These are phyloP conservation scores for Stichopus horrens DNA, from an alignment of 53 echinoderm and acorn worm genomes.

Conservation along the genomic window DNA sequence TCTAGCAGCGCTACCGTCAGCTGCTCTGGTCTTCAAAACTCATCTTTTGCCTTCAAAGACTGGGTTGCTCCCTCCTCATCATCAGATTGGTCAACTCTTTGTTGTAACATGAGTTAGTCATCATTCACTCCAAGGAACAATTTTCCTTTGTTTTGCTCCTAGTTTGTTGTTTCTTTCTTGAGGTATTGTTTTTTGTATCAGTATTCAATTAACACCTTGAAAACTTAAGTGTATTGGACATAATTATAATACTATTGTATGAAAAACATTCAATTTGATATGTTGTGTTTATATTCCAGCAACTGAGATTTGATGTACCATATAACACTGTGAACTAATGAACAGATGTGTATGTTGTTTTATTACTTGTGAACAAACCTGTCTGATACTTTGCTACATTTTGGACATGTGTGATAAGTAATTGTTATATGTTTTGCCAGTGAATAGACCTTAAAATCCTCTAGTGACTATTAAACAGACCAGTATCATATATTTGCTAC, in stretches of 20 bases:
- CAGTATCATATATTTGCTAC: no score
- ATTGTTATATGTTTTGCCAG: no score
- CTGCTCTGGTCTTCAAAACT: neutral
- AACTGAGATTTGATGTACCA: neutral
- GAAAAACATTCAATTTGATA: neutral
- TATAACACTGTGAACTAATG: neutral
- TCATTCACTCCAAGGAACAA: neutral
- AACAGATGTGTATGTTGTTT: neutral
- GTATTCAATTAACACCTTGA: slow-evolving; percentile 14
- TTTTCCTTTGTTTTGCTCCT: neutral
- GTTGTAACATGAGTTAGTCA: neutral
- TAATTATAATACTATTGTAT: neutral
- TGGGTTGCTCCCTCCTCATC: neutral
- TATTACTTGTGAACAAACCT: neutral
- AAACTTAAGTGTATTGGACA: slow-evolving; percentile 5
- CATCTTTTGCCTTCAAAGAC: slow-evolving; percentile 30
- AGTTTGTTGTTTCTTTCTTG: neutral
- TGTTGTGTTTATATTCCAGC: neutral
- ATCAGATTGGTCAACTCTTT: neutral
- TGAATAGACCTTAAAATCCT: no score
- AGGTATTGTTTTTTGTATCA: neutral
- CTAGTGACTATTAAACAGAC: no score
- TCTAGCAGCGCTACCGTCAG: slow-evolving; percentile 49
- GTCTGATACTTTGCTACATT: neutral
- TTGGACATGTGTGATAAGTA: no score